Base-by-base conservation (phyloP, 2,113 vertebrate species). In the Stigmatopora nigra region DNA sequence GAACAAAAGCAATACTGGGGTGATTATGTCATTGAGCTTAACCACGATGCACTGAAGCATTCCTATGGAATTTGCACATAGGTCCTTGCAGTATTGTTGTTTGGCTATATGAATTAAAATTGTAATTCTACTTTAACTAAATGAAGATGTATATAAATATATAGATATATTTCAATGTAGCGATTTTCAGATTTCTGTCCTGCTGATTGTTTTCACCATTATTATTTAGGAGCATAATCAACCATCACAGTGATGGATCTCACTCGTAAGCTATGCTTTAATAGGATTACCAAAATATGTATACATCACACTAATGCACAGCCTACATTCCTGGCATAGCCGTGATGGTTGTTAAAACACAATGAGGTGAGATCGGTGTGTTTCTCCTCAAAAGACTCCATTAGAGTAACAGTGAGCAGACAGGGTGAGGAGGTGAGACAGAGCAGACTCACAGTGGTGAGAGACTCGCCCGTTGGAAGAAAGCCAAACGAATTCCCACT, bases 371-470 rank as follows among this genome's bases (percentile, higher is more conserved):
- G 82, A 76, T 76, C 79, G 77, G 81, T 77, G 83, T 77, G 83
- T 76, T 87, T 83, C 85, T 88, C 73, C 73, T 68, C 15, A 69
- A 70, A 52, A 14, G 70, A 72, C 73, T 86, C 90, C 88, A 91
- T 90, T 92, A 91, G 85, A 79, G 85, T 90, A 89, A 92, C 87
- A 89, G 84, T 88, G 81, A 85, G 81, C 90, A 90, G 91, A 90
- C 89, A 55, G 79, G 81, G 81, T 72, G 80, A 86, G 88, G 79
- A 83, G 86, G 84, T 89, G 88, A 89, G 86, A 90, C 87, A 87
- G 69, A 69, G 82, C 86, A 84, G 84, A 75, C 75, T 58, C 76
- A 72, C 79, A 71, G 81, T 77, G 83, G 65, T 76, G 75, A 73
- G 70, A 65, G 62, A 67, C 72, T 52, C 69, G 66, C 53, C 67